phyloP scores from a whole-genome alignment of 2,797 vertebrate genomes.

The Mormyrus proboscirostris region DNA sequence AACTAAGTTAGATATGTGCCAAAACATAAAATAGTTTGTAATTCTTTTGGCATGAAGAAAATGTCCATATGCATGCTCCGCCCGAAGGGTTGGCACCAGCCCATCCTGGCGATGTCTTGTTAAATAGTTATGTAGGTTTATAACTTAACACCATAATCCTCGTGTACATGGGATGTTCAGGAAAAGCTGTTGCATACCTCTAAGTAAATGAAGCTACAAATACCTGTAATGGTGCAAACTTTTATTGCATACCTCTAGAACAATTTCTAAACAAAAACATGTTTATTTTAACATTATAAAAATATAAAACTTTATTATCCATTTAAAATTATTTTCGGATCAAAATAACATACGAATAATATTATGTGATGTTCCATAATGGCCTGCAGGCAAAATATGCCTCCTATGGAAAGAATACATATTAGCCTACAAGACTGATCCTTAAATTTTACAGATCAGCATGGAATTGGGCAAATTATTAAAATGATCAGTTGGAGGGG shows the following conservation, averaged over 20 bases:
- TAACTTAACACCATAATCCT: background rate
- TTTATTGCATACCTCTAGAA: background rate
- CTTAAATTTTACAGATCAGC: background rate
- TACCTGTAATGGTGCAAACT: background rate
- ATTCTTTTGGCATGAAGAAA: background rate
- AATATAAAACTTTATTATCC: background rate
- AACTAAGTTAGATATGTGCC: background rate
- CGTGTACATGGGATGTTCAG: background rate
- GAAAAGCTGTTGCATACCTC: background rate
- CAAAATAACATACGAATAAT: background rate
- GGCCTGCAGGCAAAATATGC: background rate
- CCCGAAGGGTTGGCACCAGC: background rate
- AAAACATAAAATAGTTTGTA: background rate
- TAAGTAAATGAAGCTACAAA: background rate
- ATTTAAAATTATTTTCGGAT: background rate
- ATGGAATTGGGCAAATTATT: background rate
- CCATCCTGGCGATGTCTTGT: background rate
- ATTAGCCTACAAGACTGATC: background rate
- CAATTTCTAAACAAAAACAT: background rate
- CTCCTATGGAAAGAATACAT: background rate
- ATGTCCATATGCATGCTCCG: background rate
- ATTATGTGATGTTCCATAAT: background rate
- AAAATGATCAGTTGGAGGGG: background rate
- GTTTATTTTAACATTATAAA: background rate
- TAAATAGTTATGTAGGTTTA: background rate